Evolutionary conservation across 2,113 vertebrate genomes (phyloP).

Genomic region (Semnornis frantzii): DNA sequence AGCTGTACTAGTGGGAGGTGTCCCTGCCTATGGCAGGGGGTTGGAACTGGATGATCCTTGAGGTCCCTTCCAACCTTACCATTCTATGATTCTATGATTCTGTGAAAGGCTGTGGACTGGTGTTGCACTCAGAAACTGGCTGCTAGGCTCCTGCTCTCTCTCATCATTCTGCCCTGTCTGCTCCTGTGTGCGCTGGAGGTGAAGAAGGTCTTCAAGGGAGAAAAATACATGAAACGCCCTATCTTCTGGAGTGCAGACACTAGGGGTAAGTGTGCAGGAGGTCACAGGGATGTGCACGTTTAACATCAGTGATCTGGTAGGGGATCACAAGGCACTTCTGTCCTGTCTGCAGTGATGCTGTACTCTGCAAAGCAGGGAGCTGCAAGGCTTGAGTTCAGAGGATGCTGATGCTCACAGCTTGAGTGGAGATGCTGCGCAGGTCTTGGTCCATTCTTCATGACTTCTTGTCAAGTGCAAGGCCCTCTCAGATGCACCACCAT

Average conservation of each 20-base stretch:
- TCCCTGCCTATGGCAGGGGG: too few relatives aligned
- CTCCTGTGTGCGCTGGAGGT: not conserved
- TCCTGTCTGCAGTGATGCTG: not conserved
- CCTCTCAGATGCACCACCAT: not conserved
- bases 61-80: too few relatives aligned
- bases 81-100: too few relatives aligned
- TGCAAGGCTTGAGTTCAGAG: not conserved
- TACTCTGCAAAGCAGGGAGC: not conserved
- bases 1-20: too few relatives aligned
- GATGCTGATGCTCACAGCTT: not conserved
- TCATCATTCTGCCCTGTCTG: rapidly evolving
- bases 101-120: too few relatives aligned
- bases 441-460: not conserved
- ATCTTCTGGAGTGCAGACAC: not conserved
- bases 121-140: not conserved
- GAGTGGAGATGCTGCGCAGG: not conserved
- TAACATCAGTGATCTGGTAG: rapidly evolving
- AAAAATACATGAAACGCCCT: not conserved
- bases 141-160: rapidly evolving
- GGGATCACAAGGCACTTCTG: not conserved
- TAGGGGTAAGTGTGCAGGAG: rapidly evolving
- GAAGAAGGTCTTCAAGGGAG: not conserved
- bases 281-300: not conserved
- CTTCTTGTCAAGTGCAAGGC: not conserved
- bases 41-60: too few relatives aligned